Evolutionary conservation across 1,140 invertebrate species (phyloP), one percentile per base, ranked within the genome.

Genomic region (Eufriesea mexicana): DNA sequence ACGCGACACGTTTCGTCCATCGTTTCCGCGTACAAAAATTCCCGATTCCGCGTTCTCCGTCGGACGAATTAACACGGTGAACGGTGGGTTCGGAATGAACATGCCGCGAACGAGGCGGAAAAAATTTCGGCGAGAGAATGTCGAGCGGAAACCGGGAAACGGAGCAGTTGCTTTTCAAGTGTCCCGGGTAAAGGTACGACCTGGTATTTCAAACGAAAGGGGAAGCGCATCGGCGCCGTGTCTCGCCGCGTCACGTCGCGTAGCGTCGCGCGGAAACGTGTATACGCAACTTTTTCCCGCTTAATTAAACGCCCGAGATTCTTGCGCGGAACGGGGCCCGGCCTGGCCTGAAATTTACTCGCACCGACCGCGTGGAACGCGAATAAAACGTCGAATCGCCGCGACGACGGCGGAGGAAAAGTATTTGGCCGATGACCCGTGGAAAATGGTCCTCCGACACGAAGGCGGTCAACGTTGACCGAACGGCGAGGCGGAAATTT

Each of bases 271-370:
- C 23, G 28, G 20, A 61, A 78, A 77, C 55, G 64, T 67, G 12
- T 78, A 61, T 62, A 59, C 73, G 45, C 73, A 67, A 83, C 54
- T 70, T 83, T 83, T 78, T 66, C 28, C 2, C 74, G 64, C 47
- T 83, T 83, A 83, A 83, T 83, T 83, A 83, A 83, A 83, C 80
- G 73, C 80, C 55, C 66, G 80, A 83, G 80, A 83, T 77, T 77
- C 73, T 83, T 78, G 62, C 54, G 10, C 14, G 45, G 47, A 70
- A 42, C 54, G 54, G 18, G 55, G 20, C 51, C 25, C 18, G 47
- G 74, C 49, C 7, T 66, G 55, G 55, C 8, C 64, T 61, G 64
- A 83, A 83, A 78, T 83, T 76, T 70, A 70, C 74, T 70, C 77
- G 51, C 45, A 5, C 16, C n/a, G 28, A 16, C 45, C 68, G 57